A percentile compares a stretch with the other conserved stretches of the same genome.
Evolutionary conservation across 2,113 vertebrate genomes (phyloP).

Genomic region (Thunnus maccoyii): DNA sequence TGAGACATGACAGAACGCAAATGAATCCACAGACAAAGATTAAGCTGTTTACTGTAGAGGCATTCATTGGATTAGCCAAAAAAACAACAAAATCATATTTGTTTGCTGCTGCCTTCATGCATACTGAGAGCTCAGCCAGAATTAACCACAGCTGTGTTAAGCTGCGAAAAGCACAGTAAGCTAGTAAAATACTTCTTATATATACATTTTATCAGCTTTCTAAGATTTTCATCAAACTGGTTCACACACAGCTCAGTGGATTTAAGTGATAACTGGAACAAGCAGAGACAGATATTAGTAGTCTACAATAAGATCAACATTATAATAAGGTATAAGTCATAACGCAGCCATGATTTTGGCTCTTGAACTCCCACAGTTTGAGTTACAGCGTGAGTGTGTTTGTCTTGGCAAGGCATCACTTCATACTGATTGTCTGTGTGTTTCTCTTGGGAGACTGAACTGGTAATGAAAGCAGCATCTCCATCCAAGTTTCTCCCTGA

Average conservation of each 20-base stretch:
- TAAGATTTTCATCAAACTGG: not conserved
- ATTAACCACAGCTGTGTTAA: not conserved
- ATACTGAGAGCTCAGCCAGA: not conserved
- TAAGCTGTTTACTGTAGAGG: not conserved
- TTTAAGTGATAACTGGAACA: not conserved
- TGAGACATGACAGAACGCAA: not conserved
- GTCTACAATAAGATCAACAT: conserved; percentile 5
- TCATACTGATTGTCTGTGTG: not conserved
- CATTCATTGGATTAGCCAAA: not conserved
- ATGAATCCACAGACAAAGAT: not conserved
- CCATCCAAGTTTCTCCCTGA: conserved; percentile 17
- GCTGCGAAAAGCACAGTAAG: too few species aligned
- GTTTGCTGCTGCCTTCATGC: not conserved
- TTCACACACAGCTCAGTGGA: not conserved
- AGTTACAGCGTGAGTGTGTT: conserved; percentile 18
- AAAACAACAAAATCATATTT: conserved; percentile 4
- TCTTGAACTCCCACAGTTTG: not conserved
- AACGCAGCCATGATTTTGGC: conserved; percentile 23
- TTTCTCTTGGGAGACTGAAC: conserved; percentile 5
- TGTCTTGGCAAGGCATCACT: conserved; percentile 28
- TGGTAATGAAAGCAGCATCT: conserved; percentile 37
- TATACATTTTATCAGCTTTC: not conserved
- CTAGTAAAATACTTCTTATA: too few species aligned
- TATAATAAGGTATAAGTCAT: conserved; percentile 17
- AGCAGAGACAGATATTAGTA: not conserved